Base-by-base conservation (phyloP, 2,113 vertebrate genomes). In the Hemichromis elongatus region DNA sequence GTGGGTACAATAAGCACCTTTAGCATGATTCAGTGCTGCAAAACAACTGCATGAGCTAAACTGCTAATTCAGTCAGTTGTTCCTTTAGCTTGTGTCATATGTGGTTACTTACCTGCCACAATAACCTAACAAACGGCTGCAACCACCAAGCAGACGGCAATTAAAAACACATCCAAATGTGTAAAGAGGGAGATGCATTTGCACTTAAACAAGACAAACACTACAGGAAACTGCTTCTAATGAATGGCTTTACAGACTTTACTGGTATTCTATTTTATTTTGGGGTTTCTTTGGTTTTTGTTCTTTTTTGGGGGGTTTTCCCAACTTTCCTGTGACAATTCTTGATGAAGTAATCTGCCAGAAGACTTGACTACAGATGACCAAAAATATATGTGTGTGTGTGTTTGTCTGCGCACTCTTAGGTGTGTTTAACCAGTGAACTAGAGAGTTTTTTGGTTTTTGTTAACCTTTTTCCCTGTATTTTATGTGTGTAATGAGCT, bases 401-500 rank as follows among this genome's bases (percentile, higher is more conserved):
- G 82, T 37, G 21, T 84, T 24, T 28, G 21, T 70, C 24, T 18
- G 28, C 4, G 33, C 40, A 33, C 16, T 79, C 86, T 77, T 53
- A 85, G 57, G 80, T 88, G 79, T 90, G 77, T 92, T 85, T 90
- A 89, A 91, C 86, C 42, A 33, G 7, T 55, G 26, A 52, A 68
- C 66, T 37, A 78, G 85, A 79, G 91, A 30, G 11, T 21, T 82
- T 16, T 14, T 14, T 47, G 14, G 10, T 47, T 47, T 63, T 66
- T 70, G 90, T 91, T 89, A 89, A 90, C 88, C 83, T 68, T 80
- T 92, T 89, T 79, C 63, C 79, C 80, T 66, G 88, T 88, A 82
- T 93, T 94, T 88, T 86, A 77, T 86, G 88, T 92, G 85, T 83
- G 83, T 93, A 92, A 93, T 92, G 90, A 94, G 79, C 82, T 93